Conservation (phyloP, 2,113 vertebrate genomes). For the Rhinoderma darwinii region DNA sequence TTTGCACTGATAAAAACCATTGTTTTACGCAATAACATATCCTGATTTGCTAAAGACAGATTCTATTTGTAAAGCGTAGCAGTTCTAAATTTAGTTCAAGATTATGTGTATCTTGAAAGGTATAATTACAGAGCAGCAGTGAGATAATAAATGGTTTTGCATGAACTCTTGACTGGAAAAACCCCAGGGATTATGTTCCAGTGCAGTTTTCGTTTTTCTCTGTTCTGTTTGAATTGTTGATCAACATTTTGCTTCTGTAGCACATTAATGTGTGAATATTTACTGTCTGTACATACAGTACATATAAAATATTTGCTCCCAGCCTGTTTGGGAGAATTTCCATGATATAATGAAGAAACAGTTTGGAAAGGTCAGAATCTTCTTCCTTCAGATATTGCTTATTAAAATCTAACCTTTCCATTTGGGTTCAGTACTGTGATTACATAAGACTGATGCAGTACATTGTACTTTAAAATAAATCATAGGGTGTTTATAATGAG, state of each 20-base stretch:
- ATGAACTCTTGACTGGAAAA: constrained; percentile 59
- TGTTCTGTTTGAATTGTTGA: constrained; percentile 41
- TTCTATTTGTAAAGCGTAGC: constrained; percentile 56
- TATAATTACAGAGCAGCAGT: constrained; percentile 58
- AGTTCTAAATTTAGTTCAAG: constrained; percentile 55
- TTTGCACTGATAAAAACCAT: constrained; percentile 45
- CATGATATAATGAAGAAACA: neutral
- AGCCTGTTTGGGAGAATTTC: neutral
- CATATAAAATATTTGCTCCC: neutral
- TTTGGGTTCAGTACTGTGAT: neutral
- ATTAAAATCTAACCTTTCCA: constrained; percentile 29
- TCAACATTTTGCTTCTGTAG: constrained; percentile 32
- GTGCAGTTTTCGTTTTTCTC: constrained; percentile 35
- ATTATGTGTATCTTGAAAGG: constrained; percentile 60
- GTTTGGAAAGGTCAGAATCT: neutral
- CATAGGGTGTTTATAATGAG: neutral
- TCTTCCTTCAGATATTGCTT: constrained; percentile 16
- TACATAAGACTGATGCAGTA: constrained; percentile 1
- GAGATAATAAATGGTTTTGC: constrained; percentile 58
- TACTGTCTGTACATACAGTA: constrained; percentile 4
- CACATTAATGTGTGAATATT: neutral
- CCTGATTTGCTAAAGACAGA: constrained; percentile 50
- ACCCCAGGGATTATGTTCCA: constrained; percentile 57
- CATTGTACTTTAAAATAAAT: neutral
- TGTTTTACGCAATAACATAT: constrained; percentile 53